These are phyloP conservation scores for Protomyctophum bolini DNA, from an alignment of 2,113 vertebrate species.

Conservation along the genomic window DNA sequence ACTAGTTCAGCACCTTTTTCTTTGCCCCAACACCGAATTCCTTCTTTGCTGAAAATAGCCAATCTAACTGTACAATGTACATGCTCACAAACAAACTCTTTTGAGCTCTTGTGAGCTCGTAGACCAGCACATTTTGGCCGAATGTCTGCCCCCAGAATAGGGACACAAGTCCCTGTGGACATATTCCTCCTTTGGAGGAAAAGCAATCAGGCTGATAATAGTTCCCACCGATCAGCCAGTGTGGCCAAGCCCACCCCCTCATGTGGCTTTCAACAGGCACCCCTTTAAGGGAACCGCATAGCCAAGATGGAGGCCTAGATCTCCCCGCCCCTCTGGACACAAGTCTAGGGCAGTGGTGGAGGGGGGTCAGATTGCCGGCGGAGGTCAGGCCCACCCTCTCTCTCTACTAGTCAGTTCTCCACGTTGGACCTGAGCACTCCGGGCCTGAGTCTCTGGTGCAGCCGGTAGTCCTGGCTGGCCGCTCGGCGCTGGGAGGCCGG, in stretches of 20 bases:
- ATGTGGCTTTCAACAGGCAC: conserved; percentile 26
- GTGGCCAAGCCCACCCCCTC: conserved; percentile 29
- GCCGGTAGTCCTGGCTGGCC: conserved; percentile 64
- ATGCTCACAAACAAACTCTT: no score
- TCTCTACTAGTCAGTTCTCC: conserved; percentile 47
- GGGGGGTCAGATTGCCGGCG: neutral
- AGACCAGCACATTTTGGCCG: no score
- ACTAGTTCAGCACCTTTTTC: no score
- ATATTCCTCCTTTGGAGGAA: conserved; percentile 33
- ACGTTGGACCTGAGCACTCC: conserved; percentile 59
- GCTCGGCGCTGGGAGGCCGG: conserved; percentile 25
- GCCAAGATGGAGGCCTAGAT: conserved; percentile 12
- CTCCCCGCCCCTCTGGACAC: conserved; percentile 28
- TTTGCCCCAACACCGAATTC: no score
- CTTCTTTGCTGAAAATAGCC: no score
- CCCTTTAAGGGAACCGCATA: conserved; percentile 2
- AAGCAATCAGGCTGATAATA: conserved; percentile 49
- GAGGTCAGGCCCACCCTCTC: neutral
- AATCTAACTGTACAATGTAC: no score
- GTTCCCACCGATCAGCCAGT: conserved; percentile 36
- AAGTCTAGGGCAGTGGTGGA: conserved; percentile 30
- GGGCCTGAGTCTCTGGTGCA: conserved; percentile 56
- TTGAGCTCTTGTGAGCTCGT: no score
- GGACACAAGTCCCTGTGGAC: conserved; percentile 14
- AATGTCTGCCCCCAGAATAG: neutral